Evolutionary conservation across 2,797 vertebrate genomes (phyloP).

Genomic region (Enoplosus armatus): DNA sequence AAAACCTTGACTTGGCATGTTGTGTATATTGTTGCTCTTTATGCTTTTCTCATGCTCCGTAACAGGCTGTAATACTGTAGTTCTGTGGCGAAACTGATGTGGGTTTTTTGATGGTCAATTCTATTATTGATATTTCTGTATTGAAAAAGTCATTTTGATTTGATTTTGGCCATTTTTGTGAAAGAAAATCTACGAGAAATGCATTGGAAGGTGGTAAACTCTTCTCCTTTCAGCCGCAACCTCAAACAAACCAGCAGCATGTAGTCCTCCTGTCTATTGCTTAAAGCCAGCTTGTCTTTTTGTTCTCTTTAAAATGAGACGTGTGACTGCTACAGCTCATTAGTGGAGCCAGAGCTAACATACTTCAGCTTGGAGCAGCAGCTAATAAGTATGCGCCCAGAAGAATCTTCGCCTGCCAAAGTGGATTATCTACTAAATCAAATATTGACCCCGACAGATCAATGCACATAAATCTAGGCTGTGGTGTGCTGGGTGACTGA

Average conservation of each 20-base stretch:
- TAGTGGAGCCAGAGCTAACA: neutral
- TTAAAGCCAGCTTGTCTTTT: neutral
- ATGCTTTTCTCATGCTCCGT: conserved; percentile 5
- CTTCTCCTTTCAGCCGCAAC: neutral
- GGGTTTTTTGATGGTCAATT: neutral
- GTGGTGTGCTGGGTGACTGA: neutral
- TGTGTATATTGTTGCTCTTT: conserved; percentile 11
- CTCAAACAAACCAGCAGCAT: conserved; percentile 19
- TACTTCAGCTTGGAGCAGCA: neutral
- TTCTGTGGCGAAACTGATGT: neutral
- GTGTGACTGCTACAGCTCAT: neutral
- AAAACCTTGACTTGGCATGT: conserved; percentile 20
- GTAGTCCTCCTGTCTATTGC: neutral
- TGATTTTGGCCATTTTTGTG: neutral
- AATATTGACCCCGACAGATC: neutral
- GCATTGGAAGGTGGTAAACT: neutral
- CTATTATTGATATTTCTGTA: neutral
- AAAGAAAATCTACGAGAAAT: neutral
- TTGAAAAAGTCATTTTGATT: neutral
- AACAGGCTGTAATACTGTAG: neutral
- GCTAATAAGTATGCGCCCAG: neutral
- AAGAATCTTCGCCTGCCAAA: neutral
- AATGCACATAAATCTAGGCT: neutral
- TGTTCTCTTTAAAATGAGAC: neutral
- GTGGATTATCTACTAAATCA: neutral